These are phyloP conservation scores for Chauna torquata DNA, from an alignment of 2,113 vertebrate species.

Conservation along the genomic window DNA sequence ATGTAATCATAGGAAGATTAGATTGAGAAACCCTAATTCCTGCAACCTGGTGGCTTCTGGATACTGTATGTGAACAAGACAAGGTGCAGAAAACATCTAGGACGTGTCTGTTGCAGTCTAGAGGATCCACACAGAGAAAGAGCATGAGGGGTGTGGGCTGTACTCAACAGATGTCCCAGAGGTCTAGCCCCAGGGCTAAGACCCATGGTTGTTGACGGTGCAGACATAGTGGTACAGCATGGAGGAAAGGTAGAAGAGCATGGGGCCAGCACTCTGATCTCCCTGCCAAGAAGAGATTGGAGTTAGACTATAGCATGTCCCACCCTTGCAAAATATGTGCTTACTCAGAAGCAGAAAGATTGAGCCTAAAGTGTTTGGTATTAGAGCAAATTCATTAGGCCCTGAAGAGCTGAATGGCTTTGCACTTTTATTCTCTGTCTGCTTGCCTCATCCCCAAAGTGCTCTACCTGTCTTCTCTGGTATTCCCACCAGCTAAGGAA, in stretches of 20 bases:
- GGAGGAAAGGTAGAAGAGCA: background rate
- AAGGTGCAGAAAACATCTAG: background rate
- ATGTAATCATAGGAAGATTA: background rate
- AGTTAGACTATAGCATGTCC: background rate
- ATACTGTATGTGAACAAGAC: background rate
- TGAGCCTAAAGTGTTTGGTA: background rate
- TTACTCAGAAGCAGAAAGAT: background rate
- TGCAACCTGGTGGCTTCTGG: background rate
- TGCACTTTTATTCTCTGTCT: background rate
- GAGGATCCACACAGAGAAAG: background rate
- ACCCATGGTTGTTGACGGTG: rapidly evolving
- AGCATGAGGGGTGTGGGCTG: too few relatives aligned
- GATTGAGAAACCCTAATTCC: background rate
- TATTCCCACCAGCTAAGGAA: background rate
- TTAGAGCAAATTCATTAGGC: background rate
- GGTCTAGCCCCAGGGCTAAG: background rate
- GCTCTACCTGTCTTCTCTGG: background rate
- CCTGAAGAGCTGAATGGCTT: background rate
- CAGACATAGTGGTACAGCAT: background rate
- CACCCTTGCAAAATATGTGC: background rate
- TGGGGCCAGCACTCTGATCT: background rate
- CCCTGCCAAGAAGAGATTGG: rapidly evolving
- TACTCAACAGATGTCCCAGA: background rate
- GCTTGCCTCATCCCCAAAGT: background rate
- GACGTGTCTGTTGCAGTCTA: background rate